Evolutionary conservation across 2,113 vertebrate species (phyloP).

Genomic region (Lanius ludovicianus): DNA sequence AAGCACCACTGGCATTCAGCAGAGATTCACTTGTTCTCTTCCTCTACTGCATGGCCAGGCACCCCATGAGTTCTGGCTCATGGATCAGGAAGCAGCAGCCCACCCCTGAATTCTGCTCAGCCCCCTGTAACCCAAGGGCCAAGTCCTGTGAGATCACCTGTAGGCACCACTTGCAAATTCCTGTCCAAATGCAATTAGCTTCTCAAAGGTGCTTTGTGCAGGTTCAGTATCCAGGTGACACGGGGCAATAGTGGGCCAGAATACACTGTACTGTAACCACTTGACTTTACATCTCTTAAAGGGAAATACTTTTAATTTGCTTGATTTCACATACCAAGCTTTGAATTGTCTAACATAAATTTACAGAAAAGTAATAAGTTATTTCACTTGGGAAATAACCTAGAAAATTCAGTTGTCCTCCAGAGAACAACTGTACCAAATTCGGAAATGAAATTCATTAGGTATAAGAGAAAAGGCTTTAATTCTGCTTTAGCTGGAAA

Average conservation of each 20-base stretch:
- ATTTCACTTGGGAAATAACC: conserved; percentile 45
- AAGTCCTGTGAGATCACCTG: background rate
- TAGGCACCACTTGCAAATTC: background rate
- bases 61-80: background rate
- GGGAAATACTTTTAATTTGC: background rate
- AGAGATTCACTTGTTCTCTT: background rate
- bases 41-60: background rate
- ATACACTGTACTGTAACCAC: background rate
- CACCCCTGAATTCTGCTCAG: background rate
- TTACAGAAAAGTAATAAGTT: background rate
- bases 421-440: conserved; percentile 9
- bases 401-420: conserved; percentile 42
- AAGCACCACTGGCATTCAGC: background rate
- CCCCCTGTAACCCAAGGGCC: background rate
- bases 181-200: background rate
- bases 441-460: background rate
- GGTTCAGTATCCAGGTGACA: background rate
- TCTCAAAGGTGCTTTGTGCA: background rate
- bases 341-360: background rate
- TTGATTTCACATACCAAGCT: background rate
- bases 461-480: background rate
- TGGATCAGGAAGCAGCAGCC: background rate
- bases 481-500: background rate
- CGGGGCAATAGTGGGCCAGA: background rate
- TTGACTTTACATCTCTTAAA: background rate